Evolutionary conservation across 2,888 invertebrate genomes (phyloP).

Genomic region (Orchesella flavescens): DNA sequence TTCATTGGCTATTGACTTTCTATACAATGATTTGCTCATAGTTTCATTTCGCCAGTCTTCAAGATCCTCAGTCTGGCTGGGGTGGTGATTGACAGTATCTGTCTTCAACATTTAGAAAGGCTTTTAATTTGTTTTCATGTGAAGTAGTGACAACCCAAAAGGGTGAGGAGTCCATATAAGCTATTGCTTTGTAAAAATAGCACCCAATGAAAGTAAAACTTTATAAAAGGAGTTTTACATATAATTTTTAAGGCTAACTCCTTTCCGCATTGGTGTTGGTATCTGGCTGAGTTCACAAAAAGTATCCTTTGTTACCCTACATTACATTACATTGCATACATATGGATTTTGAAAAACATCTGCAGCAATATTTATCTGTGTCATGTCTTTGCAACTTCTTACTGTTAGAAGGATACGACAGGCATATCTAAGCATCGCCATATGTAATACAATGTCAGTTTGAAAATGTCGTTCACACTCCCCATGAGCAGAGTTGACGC

Average conservation of each 20-base stretch:
- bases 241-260: neutral
- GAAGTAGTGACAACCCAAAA: neutral
- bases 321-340: too few relatives aligned
- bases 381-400: conserved; percentile 40
- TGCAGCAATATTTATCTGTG: conserved; percentile 58
- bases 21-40: too few relatives aligned
- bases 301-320: too few relatives aligned
- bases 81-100: too few relatives aligned
- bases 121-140: neutral
- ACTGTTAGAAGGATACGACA: conserved; percentile 47
- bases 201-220: conserved; percentile 45
- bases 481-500: conserved; percentile 47
- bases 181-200: conserved; percentile 44
- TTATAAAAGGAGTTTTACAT: neutral
- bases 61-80: too few relatives aligned
- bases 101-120: too few relatives aligned
- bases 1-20: too few relatives aligned
- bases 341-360: conserved; percentile 43
- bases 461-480: conserved; percentile 40
- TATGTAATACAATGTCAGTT: conserved; percentile 51
- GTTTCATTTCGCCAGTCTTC: too few relatives aligned
- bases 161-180: too few relatives aligned
- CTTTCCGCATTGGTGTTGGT: neutral
- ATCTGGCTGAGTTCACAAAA: too few relatives aligned
- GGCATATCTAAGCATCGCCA: conserved; percentile 54